These are phyloP conservation scores for Neodiprion virginianus DNA, from an alignment of 1,140 invertebrate genomes.

Conservation along the genomic window DNA sequence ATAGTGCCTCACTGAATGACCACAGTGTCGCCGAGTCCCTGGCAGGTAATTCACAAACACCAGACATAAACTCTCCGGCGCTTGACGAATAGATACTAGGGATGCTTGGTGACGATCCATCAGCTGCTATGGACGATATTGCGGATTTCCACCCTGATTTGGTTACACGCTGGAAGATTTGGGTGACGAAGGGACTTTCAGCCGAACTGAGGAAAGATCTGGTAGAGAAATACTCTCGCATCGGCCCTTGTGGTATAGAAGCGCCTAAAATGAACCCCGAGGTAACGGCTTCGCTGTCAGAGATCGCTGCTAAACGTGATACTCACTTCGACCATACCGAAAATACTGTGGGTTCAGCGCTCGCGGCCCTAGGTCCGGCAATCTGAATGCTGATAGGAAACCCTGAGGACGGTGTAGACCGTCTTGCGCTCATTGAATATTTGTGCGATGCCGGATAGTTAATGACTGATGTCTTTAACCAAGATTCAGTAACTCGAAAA, in stretches of 20 bases:
- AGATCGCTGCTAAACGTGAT: constrained; percentile 26
- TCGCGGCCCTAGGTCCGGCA: constrained; percentile 20
- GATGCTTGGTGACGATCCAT: constrained; percentile 19
- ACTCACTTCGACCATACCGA: constrained; percentile 28
- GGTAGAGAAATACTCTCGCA: constrained; percentile 24
- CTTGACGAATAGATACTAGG: constrained; percentile 19
- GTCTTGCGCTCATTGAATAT: constrained; percentile 10
- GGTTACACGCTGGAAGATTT: constrained; percentile 25
- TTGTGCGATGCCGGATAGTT: constrained; percentile 29
- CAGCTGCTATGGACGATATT: constrained; percentile 17
- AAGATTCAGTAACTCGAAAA: constrained; percentile 21
- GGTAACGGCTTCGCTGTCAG: constrained; percentile 24
- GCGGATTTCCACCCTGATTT: constrained; percentile 16
- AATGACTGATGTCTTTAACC: constrained; percentile 23
- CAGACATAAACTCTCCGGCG: neutral
- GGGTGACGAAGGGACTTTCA: constrained; percentile 28
- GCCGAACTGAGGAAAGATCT: constrained; percentile 27
- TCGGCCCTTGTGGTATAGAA: constrained; percentile 23
- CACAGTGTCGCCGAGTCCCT: neutral
- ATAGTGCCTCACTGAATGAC: neutral
- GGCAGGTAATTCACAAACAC: neutral
- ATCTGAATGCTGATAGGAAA: constrained; percentile 17
- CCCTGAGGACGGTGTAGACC: constrained; percentile 10
- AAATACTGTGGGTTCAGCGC: constrained; percentile 31
- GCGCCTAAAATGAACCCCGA: constrained; percentile 30